These are phyloP conservation scores for Lutraria rhynchaena DNA, from an alignment of 1,140 invertebrate genomes.

Conservation along the genomic window DNA sequence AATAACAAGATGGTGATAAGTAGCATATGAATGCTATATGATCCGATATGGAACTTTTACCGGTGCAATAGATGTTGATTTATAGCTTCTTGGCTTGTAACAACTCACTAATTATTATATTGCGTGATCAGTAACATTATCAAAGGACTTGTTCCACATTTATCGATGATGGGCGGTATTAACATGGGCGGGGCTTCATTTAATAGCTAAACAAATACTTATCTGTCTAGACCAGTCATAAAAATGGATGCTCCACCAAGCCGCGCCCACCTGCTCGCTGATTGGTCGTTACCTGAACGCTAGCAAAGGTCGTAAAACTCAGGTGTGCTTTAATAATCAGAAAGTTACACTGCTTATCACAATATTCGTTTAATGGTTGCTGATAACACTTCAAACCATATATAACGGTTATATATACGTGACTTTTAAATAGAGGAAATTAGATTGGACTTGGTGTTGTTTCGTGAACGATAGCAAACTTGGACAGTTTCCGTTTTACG, in stretches of 20 bases:
- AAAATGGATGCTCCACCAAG: neutral
- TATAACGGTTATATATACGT: neutral
- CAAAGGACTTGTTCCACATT: constrained; percentile 28
- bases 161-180: constrained; percentile 20
- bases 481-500: neutral
- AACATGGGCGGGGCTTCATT: constrained; percentile 6
- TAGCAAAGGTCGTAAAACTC: constrained; percentile 52
- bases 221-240: constrained; percentile 29
- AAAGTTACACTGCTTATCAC: constrained; percentile 18
- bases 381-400: neutral
- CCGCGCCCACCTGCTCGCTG: neutral
- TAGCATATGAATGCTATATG: constrained; percentile 20
- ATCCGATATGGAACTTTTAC: constrained; percentile 36
- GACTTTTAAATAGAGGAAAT: neutral
- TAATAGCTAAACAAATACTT: constrained; percentile 10
- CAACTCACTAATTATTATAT: constrained; percentile 48
- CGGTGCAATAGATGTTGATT: constrained; percentile 19
- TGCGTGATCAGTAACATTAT: constrained; percentile 32
- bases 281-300: constrained; percentile 30
- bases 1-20: constrained; percentile 40
- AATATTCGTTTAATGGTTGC: constrained; percentile 2
- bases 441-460: neutral
- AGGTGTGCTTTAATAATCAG: constrained; percentile 40
- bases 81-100: constrained; percentile 28
- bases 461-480: neutral